Conservation (phyloP, 2,888 invertebrate genomes). For the Drosophila dives region DNA sequence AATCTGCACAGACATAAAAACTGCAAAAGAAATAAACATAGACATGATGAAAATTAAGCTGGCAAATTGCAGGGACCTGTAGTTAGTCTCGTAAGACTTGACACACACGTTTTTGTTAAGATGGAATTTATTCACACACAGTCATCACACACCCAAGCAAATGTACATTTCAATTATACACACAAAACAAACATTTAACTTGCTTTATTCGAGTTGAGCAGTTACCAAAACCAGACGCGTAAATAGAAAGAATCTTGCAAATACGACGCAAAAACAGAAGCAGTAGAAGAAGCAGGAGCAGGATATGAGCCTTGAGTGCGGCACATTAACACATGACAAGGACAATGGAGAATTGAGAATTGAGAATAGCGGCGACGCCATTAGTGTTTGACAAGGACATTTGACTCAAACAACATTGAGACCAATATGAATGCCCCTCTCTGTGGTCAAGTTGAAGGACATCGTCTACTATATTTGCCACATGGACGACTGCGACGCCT, state of each 20-base stretch:
- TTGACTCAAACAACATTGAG: slow-evolving; percentile 50
- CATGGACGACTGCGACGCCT: slow-evolving; percentile 49
- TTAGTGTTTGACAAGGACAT: slow-evolving; percentile 76
- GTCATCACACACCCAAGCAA: slow-evolving; percentile 1
- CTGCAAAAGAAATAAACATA: slow-evolving; percentile 62
- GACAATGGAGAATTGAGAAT: slow-evolving; percentile 50
- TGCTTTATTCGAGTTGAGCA: slow-evolving; percentile 59
- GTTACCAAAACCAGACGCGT: slow-evolving; percentile 38
- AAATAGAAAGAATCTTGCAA: slow-evolving; percentile 30
- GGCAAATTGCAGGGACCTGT: neutral
- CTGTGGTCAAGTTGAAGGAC: slow-evolving; percentile 71
- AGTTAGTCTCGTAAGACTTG: slow-evolving; percentile 27
- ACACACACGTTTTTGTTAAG: slow-evolving; percentile 9
- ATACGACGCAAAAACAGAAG: slow-evolving; percentile 25
- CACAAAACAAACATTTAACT: slow-evolving; percentile 45
- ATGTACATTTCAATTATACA: slow-evolving; percentile 62
- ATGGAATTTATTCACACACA: slow-evolving; percentile 12
- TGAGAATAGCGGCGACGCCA: slow-evolving; percentile 65
- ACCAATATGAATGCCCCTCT: slow-evolving; percentile 24
- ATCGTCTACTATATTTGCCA: slow-evolving; percentile 31
- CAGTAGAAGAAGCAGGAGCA: slow-evolving; percentile 28
- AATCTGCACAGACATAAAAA: slow-evolving; percentile 74
- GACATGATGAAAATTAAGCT: slow-evolving; percentile 22
- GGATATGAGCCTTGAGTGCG: slow-evolving; percentile 55
- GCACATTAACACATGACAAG: slow-evolving; percentile 71